Evolutionary conservation across 2,113 vertebrate species (phyloP), one percentile per base, ranked within the genome.

Genomic region (Nestor notabilis): DNA sequence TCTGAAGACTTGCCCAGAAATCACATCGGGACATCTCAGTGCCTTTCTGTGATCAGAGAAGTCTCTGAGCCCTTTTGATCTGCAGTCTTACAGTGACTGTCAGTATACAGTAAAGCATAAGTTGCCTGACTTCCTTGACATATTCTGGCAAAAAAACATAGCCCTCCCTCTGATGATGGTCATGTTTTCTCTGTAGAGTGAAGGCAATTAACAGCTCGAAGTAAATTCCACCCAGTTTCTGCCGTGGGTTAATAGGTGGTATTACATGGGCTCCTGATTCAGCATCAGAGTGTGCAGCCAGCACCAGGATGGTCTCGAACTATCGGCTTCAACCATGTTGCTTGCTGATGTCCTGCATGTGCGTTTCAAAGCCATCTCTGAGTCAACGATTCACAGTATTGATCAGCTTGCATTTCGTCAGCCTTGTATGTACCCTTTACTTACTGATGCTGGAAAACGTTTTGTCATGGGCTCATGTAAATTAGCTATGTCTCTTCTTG

Each of bases 391-490:
- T 89, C 63, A 29, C 7, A 33, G 17, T 66, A 92, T 77, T 83
- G 92, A 93, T 92, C 50, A 35, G 41, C 41, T 90, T 93, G 64
- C 60, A 5, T 80, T 90, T 88, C 81, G 71, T 83, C 71, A 93
- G 66, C 65, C 23, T 63, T 86, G 25, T 24, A 3, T 2, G 1
- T 70, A 87, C n/a, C 21, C 31, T 94, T 65, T 88, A 72, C 53
- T 87, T 94, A 61, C 41, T 87, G 74, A 55, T 91, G 37, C 65
- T 76, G 28, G 52, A 70, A 72, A 95, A 76, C 0, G 0, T 11
- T 84, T 91, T 93, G 83, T 64, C 43, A 5, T 33, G 33, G 47
- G n/a, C 44, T 4, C 58, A 9, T 63, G 18, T 31, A 76, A 85
- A 63, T 82, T 28, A 56, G 27, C 65, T 75, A 8, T 69, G n/a